A percentile compares a stretch with the other conserved stretches of the same genome.
These are phyloP conservation scores for Lytechinus variegatus DNA, from an alignment of 35 echinoderm and acorn worm genomes.

Conservation along the genomic window DNA sequence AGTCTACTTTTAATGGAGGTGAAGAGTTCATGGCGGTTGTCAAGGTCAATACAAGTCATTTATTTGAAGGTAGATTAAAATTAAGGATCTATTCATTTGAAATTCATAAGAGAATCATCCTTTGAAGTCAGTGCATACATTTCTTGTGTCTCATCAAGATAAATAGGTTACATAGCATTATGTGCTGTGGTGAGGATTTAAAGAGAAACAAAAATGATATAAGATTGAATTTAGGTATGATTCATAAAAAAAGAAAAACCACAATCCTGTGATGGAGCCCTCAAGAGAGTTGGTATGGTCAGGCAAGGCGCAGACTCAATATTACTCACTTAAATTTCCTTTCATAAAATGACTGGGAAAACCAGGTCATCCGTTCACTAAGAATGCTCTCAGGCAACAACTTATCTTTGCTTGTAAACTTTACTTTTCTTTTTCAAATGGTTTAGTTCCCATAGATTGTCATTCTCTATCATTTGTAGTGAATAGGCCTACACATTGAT, in stretches of 20 bases:
- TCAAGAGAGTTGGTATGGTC: constrained; percentile 1
- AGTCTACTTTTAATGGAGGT: background rate
- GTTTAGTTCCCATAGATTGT: too few relatives aligned
- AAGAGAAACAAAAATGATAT: background rate
- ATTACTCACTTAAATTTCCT: background rate
- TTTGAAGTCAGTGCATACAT: background rate
- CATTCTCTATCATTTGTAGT: too few relatives aligned
- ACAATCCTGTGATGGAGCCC: background rate
- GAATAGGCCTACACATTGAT: too few relatives aligned
- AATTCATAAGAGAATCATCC: background rate
- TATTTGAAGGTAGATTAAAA: background rate
- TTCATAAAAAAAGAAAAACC: background rate
- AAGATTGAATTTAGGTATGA: constrained; percentile 3
- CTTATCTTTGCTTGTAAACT: too few relatives aligned
- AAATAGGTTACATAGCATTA: background rate
- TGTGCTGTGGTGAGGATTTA: background rate
- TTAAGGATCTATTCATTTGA: background rate
- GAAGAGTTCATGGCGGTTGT: background rate
- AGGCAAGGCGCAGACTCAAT: background rate
- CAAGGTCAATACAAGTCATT: background rate
- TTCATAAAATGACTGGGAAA: background rate
- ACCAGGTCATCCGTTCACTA: background rate
- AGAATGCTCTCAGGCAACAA: background rate
- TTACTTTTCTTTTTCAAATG: too few relatives aligned
- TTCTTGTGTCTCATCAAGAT: background rate